Conservation (phyloP, 2,888 invertebrate species). For the Alviniconcha strummeri region DNA sequence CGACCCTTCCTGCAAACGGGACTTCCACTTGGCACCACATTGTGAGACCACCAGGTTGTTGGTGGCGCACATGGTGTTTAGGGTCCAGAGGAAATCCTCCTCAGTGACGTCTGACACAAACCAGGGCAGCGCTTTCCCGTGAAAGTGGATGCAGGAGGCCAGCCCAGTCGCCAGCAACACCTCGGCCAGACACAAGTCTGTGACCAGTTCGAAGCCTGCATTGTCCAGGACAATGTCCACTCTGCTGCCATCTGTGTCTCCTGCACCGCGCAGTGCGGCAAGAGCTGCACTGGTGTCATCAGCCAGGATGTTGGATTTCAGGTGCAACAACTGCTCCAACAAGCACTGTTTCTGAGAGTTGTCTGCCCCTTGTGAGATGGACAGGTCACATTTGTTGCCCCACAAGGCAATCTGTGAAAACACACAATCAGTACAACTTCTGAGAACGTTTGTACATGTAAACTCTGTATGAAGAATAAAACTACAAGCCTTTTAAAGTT, state of each 20-base stretch:
- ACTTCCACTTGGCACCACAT: constrained; percentile 77
- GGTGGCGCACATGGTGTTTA: constrained; percentile 73
- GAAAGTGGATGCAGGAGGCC: constrained; percentile 84
- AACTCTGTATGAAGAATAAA: too few species aligned
- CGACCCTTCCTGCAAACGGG: constrained; percentile 71
- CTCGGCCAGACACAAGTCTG: constrained; percentile 91
- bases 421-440: background rate
- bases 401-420: constrained; percentile 81
- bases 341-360: constrained; percentile 78
- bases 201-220: constrained; percentile 92
- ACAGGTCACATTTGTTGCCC: constrained; percentile 96
- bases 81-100: constrained; percentile 84
- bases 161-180: constrained; percentile 81
- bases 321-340: constrained; percentile 76
- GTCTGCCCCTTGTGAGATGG: constrained; percentile 84
- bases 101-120: constrained; percentile 92
- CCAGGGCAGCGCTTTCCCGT: constrained; percentile 94
- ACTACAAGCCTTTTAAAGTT: too few species aligned
- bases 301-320: constrained; percentile 79
- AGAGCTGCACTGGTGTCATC: constrained; percentile 80
- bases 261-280: constrained; percentile 64
- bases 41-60: constrained; percentile 51
- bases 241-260: constrained; percentile 38
- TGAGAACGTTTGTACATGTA: background rate
- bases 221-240: constrained; percentile 86